Evolutionary conservation across 30 jellyfish, hydroid and myxozoan species (phyloP), one percentile per base, ranked within the genome.

Genomic region (Aurelia sp.): DNA sequence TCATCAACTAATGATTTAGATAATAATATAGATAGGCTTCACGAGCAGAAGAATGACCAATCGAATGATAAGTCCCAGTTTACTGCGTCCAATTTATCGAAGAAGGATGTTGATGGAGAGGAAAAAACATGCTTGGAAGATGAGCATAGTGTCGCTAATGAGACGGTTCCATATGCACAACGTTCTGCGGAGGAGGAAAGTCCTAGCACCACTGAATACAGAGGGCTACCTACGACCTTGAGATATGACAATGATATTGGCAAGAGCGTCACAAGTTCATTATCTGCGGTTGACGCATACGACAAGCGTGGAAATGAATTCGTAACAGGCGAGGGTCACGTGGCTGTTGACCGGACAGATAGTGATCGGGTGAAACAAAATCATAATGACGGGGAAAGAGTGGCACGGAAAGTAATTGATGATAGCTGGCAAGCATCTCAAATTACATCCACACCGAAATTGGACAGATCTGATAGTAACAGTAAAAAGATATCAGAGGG

Each of bases 401-500:
- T 15, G 16, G 2, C 33, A 4, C 33, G 33, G 23, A 59, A 21
- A 8, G 33, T 21, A n/a, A 59, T 13, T 21, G 31, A 13, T n/a
- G 69, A 21, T n/a, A 3, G 69, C 60, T 76, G 87, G 87, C 87
- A 58, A 62, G 47, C 40, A 4, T n/a, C 37, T 44, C 85, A 72
- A 47, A 41, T 70, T 19, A 82, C 92, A 5, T 82, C 92, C 31
- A 82, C 92, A 8, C 92, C 92, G 10, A 82, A 82, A 73, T 63
- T 70, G 44, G 94, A 74, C 11, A 48, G 87, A 65, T n/a, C 71
- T 21, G 83, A 73, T 17, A 84, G 94, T 53, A 84, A 37, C 75
- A 10, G 75, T 27, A 69, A 63, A 52, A 82, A 67, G 81, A 82
- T 92, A 1, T 76, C 30, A 52, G 96, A 87, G 74, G 98, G 98